phyloP scores from a whole-genome alignment of 2,113 vertebrate species.

The Sylvicapra grimmia region DNA sequence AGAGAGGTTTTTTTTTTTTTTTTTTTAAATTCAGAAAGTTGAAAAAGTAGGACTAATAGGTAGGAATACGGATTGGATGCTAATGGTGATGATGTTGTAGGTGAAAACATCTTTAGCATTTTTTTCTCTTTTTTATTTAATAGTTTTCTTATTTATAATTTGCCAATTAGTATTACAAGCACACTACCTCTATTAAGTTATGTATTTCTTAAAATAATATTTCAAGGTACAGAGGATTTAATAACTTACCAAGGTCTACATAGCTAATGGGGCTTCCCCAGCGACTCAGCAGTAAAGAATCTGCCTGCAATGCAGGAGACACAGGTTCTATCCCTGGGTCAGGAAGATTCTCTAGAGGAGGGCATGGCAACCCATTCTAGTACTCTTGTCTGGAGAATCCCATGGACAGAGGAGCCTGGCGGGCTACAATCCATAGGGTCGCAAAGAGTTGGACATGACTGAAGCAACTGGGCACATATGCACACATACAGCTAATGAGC shows the following conservation, averaged over 20 bases:
- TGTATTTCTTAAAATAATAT: not conserved
- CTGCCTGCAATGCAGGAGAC: not conserved
- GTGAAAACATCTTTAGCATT: not conserved
- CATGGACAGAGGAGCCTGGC: not conserved
- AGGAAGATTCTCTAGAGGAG: not conserved
- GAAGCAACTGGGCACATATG: not conserved
- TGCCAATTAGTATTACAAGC: not conserved
- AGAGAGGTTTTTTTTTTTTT: not conserved
- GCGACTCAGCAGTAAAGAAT: not conserved
- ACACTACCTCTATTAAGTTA: not conserved
- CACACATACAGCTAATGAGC: not conserved
- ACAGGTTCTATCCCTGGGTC: not conserved
- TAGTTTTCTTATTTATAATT: not conserved
- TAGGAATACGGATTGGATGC: not conserved
- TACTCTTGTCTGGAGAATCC: not conserved
- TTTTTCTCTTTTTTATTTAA: not conserved
- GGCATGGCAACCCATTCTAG: not conserved
- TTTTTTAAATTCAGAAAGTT: not conserved
- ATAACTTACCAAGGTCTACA: not conserved
- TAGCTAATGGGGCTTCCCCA: not conserved
- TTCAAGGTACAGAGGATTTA: not conserved
- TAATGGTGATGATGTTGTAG: not conserved
- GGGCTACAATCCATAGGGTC: not conserved
- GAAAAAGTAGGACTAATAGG: not conserved
- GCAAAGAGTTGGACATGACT: not conserved